Base-by-base conservation (phyloP, 2,113 vertebrate genomes). In the Bufo gargarizans region DNA sequence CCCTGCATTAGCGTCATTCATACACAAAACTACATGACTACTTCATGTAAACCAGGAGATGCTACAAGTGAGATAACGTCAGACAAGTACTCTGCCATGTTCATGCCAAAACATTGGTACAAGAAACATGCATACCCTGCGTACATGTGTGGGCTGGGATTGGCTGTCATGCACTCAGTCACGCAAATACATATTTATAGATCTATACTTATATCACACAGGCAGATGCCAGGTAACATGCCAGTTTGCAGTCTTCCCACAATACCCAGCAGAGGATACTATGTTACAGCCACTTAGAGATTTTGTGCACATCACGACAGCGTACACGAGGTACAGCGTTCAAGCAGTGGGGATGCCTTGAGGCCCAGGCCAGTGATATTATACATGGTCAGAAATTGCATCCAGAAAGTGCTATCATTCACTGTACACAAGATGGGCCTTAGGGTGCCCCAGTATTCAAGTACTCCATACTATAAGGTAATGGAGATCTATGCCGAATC, bases 1-100 rank as follows among this genome's bases (percentile, higher is more conserved):
- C 56, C 74, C 49, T n/a, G 77, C 77, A 80, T 87, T 87, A 87
- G 86, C 81, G 77, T 87, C 95, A 95, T 93, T 93, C 93, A 94
- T 94, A 89, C 94, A 95, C 94, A 96, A 96, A 95, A 96, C 94
- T 93, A 93, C 92, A 93, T 95, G 92, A 95, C 95, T 43, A 72
- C 79, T 76, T 77, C 59, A 77, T 84, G 72, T 78, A 67, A 84
- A 82, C 82, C n/a, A 22, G 22, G 22, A 78, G 47, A 67, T 84
- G 71, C 82, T 88, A 87, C 86, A 43, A 33, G 50, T 50, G 72
- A 43, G 49, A 20, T 47, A 33, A 55, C 7, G 59, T 17, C 45
- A 67, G 16, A 87, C 76, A 43, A n/a, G 50, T 77, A 79, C 59
- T 16, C 84, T 61, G n/a, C 59, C 86, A 74, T 82, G 65, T 88